These are phyloP conservation scores for Bombus difficillimus DNA, from an alignment of 1,140 invertebrate genomes.

Conservation along the genomic window DNA sequence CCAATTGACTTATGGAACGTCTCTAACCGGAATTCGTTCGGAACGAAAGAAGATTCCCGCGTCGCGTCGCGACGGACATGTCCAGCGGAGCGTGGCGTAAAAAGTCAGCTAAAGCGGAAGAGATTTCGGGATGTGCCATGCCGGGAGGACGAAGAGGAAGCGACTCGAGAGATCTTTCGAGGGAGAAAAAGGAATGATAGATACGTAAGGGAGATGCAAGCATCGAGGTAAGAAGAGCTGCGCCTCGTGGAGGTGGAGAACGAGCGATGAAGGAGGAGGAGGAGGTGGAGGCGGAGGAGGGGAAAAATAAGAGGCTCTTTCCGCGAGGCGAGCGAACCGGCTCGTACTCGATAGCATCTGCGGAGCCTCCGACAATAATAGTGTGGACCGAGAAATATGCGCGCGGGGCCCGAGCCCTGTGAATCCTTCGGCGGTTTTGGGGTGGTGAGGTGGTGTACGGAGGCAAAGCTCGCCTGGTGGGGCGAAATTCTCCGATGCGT, in stretches of 20 bases:
- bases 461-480: not conserved
- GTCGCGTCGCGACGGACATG: conserved; percentile 3
- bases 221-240: conserved; percentile 10
- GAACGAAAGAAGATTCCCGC: conserved; percentile 3
- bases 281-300: conserved; percentile 5
- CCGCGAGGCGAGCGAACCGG: conserved; percentile 62
- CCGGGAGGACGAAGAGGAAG: conserved; percentile 22
- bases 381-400: conserved; percentile 72
- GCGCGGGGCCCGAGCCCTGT: conserved; percentile 48
- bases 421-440: conserved; percentile 52
- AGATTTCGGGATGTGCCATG: conserved; percentile 11
- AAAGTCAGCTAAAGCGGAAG: conserved; percentile 31
- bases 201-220: conserved; percentile 38
- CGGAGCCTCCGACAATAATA: conserved; percentile 67
- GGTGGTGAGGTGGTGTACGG: conserved; percentile 18
- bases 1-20: not conserved
- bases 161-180: conserved; percentile 4
- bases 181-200: conserved; percentile 44
- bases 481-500: conserved; percentile 19
- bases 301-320: conserved; percentile 53
- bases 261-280: not conserved
- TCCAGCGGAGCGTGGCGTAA: not conserved
- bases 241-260: conserved; percentile 7
- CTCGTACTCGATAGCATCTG: conserved; percentile 66
- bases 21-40: conserved; percentile 18